Percentiles rank a stretch among this genome's conserved stretches.
These are phyloP conservation scores for Mungos mungo DNA, from an alignment of 2,113 vertebrate genomes.

Conservation along the genomic window DNA sequence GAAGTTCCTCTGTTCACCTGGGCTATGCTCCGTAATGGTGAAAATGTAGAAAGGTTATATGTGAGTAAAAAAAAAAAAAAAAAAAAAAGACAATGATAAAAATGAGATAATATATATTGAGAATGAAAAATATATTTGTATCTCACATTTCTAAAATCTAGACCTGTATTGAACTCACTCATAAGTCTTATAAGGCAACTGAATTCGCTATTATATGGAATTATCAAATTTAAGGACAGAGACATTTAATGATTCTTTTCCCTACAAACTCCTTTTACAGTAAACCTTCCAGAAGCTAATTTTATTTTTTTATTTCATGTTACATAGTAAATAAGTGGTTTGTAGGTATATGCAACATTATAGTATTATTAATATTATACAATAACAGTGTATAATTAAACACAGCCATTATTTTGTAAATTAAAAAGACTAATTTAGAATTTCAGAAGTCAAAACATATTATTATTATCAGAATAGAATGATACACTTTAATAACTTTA, in stretches of 20 bases:
- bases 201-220: not conserved
- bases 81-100: not conserved
- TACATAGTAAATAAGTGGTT: not conserved
- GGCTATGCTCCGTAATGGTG: not conserved
- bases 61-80: not conserved
- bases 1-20: not conserved
- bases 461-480: not conserved
- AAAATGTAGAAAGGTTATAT: not conserved
- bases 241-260: not conserved
- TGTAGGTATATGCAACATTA: not conserved
- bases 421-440: not conserved
- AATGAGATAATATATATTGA: not conserved
- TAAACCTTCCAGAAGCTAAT: not conserved
- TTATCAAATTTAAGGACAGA: not conserved
- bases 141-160: constrained; percentile 9
- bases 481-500: not conserved
- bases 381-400: not conserved
- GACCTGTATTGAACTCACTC: not conserved
- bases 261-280: not conserved
- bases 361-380: not conserved
- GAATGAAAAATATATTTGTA: constrained; percentile 17
- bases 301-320: not conserved
- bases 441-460: not conserved
- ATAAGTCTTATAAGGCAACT: not conserved
- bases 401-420: not conserved